These are phyloP conservation scores for Phoxinus phoxinus DNA, from an alignment of 2,113 vertebrate genomes.

Conservation along the genomic window DNA sequence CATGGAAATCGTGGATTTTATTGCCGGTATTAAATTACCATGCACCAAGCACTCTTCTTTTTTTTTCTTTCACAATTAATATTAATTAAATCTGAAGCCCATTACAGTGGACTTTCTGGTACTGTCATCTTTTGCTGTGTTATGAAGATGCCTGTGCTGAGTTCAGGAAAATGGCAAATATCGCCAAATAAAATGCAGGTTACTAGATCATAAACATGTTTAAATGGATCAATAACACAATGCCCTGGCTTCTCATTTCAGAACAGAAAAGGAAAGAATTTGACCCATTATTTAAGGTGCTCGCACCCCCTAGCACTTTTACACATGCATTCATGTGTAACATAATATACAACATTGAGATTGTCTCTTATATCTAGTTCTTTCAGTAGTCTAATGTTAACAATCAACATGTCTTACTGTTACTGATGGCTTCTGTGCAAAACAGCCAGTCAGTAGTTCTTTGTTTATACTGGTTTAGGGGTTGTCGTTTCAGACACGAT, in stretches of 20 bases:
- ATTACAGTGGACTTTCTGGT: not conserved
- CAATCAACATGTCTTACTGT: not conserved
- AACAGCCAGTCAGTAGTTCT: not conserved
- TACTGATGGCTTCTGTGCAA: not conserved
- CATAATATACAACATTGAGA: constrained; percentile 22
- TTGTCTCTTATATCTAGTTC: constrained; percentile 40
- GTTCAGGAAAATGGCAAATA: not conserved
- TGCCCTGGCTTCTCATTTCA: constrained; percentile 5
- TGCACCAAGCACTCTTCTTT: not conserved
- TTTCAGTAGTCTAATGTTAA: not conserved
- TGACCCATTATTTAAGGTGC: not conserved
- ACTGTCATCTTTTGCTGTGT: constrained; percentile 17
- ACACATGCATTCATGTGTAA: constrained; percentile 36
- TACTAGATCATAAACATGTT: constrained; percentile 13
- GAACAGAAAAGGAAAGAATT: constrained; percentile 2
- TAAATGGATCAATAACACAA: not conserved
- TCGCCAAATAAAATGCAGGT: not conserved
- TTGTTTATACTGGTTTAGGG: not conserved
- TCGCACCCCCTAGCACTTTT: constrained; percentile 52
- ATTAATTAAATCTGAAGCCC: constrained; percentile 14
- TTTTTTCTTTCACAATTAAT: constrained; percentile 10
- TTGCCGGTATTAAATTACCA: constrained; percentile 26
- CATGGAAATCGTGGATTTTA: not conserved
- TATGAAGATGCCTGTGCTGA: constrained; percentile 8
- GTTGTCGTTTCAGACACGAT: constrained; percentile 39